Percentiles rank a stretch among this genome's conserved stretches.
Conservation (phyloP, 1,140 invertebrate species). For the Grapholita molesta region DNA sequence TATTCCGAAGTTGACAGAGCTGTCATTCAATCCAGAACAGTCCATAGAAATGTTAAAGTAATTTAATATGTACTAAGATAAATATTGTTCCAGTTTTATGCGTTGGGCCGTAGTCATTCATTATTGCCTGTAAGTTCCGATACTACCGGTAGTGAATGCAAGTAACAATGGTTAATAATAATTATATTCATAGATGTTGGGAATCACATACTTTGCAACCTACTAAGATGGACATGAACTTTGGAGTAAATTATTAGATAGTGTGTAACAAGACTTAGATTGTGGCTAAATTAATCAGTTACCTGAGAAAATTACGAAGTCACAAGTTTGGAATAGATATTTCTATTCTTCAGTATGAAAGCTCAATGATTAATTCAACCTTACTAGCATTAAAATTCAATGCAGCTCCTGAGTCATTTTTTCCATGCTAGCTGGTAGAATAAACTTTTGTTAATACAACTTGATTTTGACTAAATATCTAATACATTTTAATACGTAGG, state of each 20-base stretch:
- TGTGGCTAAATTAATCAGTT: background rate
- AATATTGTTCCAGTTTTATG: background rate
- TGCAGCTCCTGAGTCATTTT: no score
- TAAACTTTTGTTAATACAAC: no score
- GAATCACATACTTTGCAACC: background rate
- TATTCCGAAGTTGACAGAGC: background rate
- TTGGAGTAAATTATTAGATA: background rate
- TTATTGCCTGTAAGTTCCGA: background rate
- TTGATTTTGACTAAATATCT: no score
- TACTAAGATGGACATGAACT: background rate
- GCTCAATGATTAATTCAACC: no score
- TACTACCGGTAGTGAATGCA: background rate
- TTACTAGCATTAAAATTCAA: no score
- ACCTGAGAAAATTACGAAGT: no score
- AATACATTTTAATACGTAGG: no score
- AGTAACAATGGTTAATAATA: background rate
- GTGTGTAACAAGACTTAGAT: background rate
- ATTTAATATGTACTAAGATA: background rate
- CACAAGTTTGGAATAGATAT: no score
- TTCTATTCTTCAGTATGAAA: no score
- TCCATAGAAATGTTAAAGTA: background rate
- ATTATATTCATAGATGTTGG: background rate
- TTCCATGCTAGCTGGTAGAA: no score
- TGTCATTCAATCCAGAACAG: background rate
- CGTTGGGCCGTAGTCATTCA: background rate